These are phyloP conservation scores for Oreortyx pictus DNA, from an alignment of 2,797 vertebrate genomes.

Conservation along the genomic window DNA sequence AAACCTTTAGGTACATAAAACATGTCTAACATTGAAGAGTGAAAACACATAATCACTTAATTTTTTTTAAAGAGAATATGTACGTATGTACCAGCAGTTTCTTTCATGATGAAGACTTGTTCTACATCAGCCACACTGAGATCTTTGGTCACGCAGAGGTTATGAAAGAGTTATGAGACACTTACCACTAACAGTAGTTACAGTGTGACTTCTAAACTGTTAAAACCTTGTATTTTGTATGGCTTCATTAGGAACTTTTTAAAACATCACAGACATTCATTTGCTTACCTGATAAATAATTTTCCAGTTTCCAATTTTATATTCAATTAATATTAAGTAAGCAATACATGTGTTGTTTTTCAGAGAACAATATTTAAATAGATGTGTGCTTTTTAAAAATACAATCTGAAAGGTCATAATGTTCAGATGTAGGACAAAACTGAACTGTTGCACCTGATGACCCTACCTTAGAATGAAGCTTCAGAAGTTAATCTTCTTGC, in stretches of 20 bases:
- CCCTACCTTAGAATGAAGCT: background rate
- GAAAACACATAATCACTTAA: background rate
- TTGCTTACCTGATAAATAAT: background rate
- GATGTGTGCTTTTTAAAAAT: accelerated
- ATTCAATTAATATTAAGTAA: background rate
- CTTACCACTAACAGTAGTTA: background rate
- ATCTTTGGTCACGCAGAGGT: background rate
- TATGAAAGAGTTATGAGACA: background rate
- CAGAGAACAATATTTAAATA: background rate
- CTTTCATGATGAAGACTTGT: background rate
- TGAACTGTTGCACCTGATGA: background rate
- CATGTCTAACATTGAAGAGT: background rate
- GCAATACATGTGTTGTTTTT: background rate
- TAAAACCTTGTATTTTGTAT: background rate
- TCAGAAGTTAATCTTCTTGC: background rate
- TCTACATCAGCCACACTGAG: background rate
- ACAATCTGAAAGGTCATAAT: background rate
- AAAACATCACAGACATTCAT: background rate
- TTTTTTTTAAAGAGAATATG: background rate
- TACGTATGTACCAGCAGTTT: background rate
- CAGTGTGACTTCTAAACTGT: background rate
- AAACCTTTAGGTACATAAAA: background rate
- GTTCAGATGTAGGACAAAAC: background rate
- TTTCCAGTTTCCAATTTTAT: background rate
- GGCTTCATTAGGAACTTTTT: background rate